Evolutionary conservation across 2,888 invertebrate genomes (phyloP), one percentile per base, ranked within the genome.

Genomic region (Drosophila tanythrix): DNA sequence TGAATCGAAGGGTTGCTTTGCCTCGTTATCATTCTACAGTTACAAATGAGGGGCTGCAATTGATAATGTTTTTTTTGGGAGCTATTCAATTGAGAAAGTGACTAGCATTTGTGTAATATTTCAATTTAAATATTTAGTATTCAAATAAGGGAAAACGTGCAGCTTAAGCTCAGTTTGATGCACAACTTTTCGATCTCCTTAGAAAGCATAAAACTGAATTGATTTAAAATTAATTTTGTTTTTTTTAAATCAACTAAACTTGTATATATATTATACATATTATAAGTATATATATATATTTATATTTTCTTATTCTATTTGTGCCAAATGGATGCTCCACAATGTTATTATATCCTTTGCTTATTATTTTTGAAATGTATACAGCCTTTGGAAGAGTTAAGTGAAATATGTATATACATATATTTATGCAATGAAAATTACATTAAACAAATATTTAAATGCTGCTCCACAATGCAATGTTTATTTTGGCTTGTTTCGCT

Each of bases 1-100:
- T 56, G 25, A 36, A 27, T 43, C 38, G 18, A 52, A 50, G 72
- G 73, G 73, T 60, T 50, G 48, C 10, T 35, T 40, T n/a, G 53
- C 31, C 29, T n/a, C 4, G 10, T 38, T 27, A 55, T n/a, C 13
- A 4, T 21, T n/a, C n/a, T 21, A 2, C 3, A 21, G 13, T 33
- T 31, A 33, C 29, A 52, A 31, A 31, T 51, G n/a, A 29, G n/a
- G 29, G 50, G 10, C 21, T 13, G 10, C 1, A 21, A 52, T 15
- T 21, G 2, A 15, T 35, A 33, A 15, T 1, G 4, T 13, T 15
- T 15, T 15, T 35, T 15, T 10, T 33, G 33, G 33, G 0, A 33
- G 33, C 10, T 10, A 33, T 31, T 31, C 31, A 31, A 31, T 8
- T 31, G 8, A 2, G 8, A 31, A 31, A 31, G 7, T 33, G 11